Evolutionary conservation across 2,888 invertebrate genomes (phyloP).

Genomic region (Coelinius sp.): DNA sequence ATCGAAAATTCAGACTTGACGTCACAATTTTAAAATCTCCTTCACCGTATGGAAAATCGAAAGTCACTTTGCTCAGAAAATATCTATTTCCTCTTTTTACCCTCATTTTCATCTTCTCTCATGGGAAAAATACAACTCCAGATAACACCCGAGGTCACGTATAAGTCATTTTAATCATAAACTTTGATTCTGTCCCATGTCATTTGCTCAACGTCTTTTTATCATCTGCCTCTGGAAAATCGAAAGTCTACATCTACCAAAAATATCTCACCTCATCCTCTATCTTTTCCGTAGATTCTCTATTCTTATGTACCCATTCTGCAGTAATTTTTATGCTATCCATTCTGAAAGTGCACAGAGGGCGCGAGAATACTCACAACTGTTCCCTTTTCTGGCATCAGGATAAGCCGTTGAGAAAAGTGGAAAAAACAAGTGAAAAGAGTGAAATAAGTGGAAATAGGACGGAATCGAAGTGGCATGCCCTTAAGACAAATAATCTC

Average conservation of each 20-base stretch:
- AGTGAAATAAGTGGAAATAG: conserved; percentile 8
- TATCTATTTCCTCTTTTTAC: background rate
- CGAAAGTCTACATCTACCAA: conserved; percentile 6
- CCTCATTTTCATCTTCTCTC: background rate
- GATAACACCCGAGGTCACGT: background rate
- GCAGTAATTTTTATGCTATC: conserved; percentile 30
- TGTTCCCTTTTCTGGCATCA: conserved; percentile 12
- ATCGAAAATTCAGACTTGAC: background rate
- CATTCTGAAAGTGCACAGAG: background rate
- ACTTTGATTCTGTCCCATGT: background rate
- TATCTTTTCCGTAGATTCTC: background rate
- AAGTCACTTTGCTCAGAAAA: background rate
- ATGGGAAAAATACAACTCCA: background rate
- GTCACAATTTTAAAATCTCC: background rate
- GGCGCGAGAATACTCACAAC: background rate
- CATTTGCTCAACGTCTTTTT: background rate
- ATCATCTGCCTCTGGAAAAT: background rate
- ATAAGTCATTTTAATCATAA: conserved; percentile 9
- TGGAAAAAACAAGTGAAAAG: background rate
- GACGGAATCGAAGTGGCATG: background rate
- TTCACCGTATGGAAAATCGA: background rate
- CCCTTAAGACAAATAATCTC: conserved; percentile 8
- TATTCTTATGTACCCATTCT: conserved; percentile 10
- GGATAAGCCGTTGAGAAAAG: conserved; percentile 23
- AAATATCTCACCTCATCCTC: background rate